Base-by-base conservation (phyloP, 2,888 invertebrate genomes). In the Drosophila peninsularis region DNA sequence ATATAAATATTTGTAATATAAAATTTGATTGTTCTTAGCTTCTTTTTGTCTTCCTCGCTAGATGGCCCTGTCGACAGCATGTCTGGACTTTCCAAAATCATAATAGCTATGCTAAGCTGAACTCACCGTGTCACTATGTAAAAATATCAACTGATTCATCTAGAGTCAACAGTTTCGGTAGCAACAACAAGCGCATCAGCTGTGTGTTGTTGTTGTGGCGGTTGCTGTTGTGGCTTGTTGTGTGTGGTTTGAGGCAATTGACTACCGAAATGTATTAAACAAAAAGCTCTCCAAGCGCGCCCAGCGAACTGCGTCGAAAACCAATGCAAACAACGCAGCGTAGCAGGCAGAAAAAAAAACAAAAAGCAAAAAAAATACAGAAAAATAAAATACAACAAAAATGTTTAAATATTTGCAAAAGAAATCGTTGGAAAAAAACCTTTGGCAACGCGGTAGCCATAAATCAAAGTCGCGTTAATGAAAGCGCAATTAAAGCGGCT, bases 401-500 rank as follows among this genome's bases (percentile, higher is more conserved):
- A 82, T 82, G 78, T 83, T 89, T 88, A 87, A 90, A 90, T 90
- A 90, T 90, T 90, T 90, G 85, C 90, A 80, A 89, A 89, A 87
- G 85, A 90, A 89, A 90, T 87, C 82, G 81, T 71, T 82, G 85
- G 60, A 74, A 58, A 77, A 78, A 76, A 79, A 86, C 74, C 84
- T 84, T 82, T 80, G 90, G 82, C 88, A 80, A 75, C 79, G 79
- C 90, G 84, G 88, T 85, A 88, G 90, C 82, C 80, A 90, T 90
- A 90, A 90, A 88, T 90, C 90, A 87, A 89, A 84, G 86, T 75
- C 77, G 89, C 87, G 85, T 90, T 88, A 90, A 89, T 90, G 90
- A 90, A 90, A 87, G 82, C 90, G 87, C 87, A 90, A 86, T 86
- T 86, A 85, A 89, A 86, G 82, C 75, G 81, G 82, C 67, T 82